These are phyloP conservation scores for Hydroisotoma schaefferi DNA, from an alignment of 2,888 invertebrate genomes.

Conservation along the genomic window DNA sequence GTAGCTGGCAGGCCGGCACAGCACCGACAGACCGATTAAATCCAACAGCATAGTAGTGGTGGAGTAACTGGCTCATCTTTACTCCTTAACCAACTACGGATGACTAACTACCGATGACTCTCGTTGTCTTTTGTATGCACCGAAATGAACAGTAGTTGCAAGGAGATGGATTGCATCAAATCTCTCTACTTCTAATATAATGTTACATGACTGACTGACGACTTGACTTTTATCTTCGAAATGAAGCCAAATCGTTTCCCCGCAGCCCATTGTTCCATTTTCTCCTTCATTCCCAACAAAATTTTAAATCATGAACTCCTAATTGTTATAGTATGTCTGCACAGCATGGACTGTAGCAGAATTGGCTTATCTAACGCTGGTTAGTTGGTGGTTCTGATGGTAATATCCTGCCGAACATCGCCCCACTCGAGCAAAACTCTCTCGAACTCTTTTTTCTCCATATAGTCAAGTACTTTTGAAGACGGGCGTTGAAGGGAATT, in stretches of 20 bases:
- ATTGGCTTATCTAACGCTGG: no score
- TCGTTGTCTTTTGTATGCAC: no score
- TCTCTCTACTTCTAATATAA: not conserved
- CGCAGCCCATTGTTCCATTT: conserved; percentile 12
- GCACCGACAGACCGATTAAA: no score
- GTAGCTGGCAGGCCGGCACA: no score
- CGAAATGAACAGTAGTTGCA: conserved; percentile 1
- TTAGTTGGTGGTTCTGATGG: no score
- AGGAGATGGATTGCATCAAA: not conserved
- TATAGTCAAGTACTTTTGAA: not conserved
- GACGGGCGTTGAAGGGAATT: not conserved
- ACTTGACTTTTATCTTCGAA: conserved; percentile 12
- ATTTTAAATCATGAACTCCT: not conserved
- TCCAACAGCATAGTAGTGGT: no score
- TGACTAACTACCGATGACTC: no score
- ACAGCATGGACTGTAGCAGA: no score
- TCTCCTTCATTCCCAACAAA: not conserved
- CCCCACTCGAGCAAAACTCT: not conserved
- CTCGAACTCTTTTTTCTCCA: not conserved
- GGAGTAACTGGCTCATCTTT: no score
- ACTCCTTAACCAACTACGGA: no score
- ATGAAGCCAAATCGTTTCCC: conserved; percentile 12
- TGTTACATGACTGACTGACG: conserved; percentile 7
- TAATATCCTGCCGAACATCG: conserved; percentile 8
- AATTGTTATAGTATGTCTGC: no score